Evolutionary conservation across 2,797 vertebrate genomes (phyloP).

Genomic region (Catamblyrhynchus diadema): DNA sequence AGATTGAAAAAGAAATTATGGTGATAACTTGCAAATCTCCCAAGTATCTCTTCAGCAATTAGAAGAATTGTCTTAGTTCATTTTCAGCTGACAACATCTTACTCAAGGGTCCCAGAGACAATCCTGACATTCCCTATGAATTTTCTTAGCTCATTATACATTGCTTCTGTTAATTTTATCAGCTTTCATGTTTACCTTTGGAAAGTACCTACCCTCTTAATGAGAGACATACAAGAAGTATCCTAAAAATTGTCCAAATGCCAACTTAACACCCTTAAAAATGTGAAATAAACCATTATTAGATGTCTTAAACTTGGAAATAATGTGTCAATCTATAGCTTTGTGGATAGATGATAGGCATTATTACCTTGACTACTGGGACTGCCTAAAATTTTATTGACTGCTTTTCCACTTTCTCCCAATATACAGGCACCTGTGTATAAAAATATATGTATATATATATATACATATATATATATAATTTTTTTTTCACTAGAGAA

Average conservation of each 20-base stretch:
- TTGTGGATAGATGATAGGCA: neutral
- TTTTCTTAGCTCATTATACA: neutral
- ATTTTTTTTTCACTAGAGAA: neutral
- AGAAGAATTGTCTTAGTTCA: neutral
- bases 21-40: neutral
- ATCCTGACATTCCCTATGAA: neutral
- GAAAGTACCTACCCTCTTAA: neutral
- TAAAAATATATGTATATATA: neutral
- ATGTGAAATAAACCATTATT: neutral
- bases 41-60: neutral
- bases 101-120: neutral
- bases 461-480: too few relatives aligned
- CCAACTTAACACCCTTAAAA: neutral
- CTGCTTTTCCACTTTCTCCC: neutral
- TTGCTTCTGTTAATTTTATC: neutral
- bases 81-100: neutral
- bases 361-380: neutral
- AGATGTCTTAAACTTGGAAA: neutral
- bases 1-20: neutral
- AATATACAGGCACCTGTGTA: neutral
- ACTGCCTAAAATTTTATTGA: neutral
- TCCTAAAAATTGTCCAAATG: neutral
- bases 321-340: neutral
- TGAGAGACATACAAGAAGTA: neutral
- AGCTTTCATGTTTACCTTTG: neutral